Conservation (phyloP, 2,888 invertebrate species). For the Drosophila emarginata region DNA sequence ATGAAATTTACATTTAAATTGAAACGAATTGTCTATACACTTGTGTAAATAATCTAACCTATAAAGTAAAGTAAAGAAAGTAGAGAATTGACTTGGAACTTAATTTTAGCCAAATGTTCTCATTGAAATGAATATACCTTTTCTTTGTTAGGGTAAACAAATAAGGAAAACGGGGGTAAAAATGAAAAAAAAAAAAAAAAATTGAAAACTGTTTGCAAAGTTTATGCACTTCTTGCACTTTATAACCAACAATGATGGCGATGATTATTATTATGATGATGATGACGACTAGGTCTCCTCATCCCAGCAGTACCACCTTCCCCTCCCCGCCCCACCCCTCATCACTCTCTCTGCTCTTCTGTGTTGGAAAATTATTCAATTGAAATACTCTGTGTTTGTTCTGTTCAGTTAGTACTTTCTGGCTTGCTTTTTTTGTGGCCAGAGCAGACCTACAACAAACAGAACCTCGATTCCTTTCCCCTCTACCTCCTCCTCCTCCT, state of each 20-base stretch:
- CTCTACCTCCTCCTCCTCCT: not conserved
- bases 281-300: constrained; percentile 26
- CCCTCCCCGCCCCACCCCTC: not conserved
- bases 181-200: no score
- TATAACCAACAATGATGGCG: constrained; percentile 16
- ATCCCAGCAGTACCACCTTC: no score
- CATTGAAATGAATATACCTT: not conserved
- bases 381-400: constrained; percentile 63
- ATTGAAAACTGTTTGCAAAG: constrained; percentile 31
- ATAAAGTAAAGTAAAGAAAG: no score
- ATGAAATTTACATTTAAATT: not conserved
- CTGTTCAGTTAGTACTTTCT: constrained; percentile 44
- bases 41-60: not conserved
- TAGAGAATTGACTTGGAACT: no score
- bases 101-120: no score
- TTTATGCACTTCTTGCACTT: constrained; percentile 64
- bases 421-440: constrained; percentile 41
- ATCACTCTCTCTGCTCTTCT: not conserved
- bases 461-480: constrained; percentile 32
- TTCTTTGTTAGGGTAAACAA: constrained; percentile 9
- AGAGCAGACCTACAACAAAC: constrained; percentile 53
- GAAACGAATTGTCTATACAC: not conserved
- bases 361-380: constrained; percentile 62
- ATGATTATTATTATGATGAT: constrained; percentile 38
- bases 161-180: not conserved